Conservation (phyloP, 2,888 invertebrate species). For the Tanypteryx hageni region DNA sequence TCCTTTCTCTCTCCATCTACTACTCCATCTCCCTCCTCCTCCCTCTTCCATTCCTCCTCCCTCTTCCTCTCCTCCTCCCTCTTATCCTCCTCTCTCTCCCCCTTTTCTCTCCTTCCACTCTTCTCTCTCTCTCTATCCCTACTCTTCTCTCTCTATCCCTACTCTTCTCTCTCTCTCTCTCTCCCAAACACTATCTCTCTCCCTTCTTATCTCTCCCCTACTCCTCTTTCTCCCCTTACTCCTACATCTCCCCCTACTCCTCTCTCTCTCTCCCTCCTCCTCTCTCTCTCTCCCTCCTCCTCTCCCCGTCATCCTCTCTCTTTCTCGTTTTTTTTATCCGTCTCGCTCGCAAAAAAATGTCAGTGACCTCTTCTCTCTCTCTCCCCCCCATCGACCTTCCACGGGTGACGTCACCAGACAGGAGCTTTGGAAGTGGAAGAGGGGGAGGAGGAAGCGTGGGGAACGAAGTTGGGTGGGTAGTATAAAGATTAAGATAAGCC, state of each 20-base stretch:
- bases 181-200: not conserved
- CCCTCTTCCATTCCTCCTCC: too few species aligned
- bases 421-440: not conserved
- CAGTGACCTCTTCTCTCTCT: not conserved
- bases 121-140: not conserved
- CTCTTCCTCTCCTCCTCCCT: too few species aligned
- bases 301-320: not conserved
- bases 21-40: too few species aligned
- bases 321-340: too few species aligned
- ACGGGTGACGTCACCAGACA: conserved; percentile 10
- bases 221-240: not conserved
- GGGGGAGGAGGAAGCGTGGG: too few species aligned
- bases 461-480: too few species aligned
- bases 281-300: not conserved
- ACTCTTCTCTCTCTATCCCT: not conserved
- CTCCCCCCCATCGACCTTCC: not conserved
- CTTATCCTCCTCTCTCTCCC: not conserved
- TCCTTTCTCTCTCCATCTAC: not conserved
- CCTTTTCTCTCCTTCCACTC: not conserved
- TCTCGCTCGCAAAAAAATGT: not conserved
- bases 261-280: not conserved
- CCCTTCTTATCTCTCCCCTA: not conserved
- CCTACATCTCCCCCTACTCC: not conserved
- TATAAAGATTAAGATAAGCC: too few species aligned
- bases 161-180: not conserved